A percentile compares a stretch with the other conserved stretches of the same genome.
Conservation (phyloP, 2,113 vertebrate genomes). For the Oncorhynchus clarkii region DNA sequence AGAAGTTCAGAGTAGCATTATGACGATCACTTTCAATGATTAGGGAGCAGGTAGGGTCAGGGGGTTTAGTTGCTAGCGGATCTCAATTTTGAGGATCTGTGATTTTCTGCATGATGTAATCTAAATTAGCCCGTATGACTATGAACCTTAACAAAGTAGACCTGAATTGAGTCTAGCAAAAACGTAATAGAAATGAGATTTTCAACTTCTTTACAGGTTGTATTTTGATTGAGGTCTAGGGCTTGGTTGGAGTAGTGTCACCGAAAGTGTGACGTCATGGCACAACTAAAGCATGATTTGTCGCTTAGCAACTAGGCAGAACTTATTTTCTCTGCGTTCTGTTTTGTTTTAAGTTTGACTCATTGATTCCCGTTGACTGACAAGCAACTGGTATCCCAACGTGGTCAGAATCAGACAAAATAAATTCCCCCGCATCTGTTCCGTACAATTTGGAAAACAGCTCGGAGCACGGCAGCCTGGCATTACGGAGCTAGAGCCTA, state of each 20-base stretch:
- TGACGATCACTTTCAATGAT: constrained; percentile 64
- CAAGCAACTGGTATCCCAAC: constrained; percentile 57
- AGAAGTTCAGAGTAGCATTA: constrained; percentile 53
- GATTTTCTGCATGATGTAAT: neutral
- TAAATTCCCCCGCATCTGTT: constrained; percentile 59
- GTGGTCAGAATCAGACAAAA: constrained; percentile 54
- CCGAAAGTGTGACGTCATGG: neutral
- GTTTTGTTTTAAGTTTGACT: constrained; percentile 23
- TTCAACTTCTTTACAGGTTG: neutral
- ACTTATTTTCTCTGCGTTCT: constrained; percentile 13
- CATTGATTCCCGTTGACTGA: constrained; percentile 59
- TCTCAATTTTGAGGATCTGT: neutral
- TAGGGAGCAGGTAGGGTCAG: constrained; percentile 47
- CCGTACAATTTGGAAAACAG: constrained; percentile 69
- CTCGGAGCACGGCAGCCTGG: constrained; percentile 69
- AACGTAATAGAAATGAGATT: neutral
- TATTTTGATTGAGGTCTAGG: neutral
- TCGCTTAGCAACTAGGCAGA: constrained; percentile 41
- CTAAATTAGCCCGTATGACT: neutral
- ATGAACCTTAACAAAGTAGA: neutral
- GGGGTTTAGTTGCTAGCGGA: constrained; percentile 3
- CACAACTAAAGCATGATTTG: constrained; percentile 35
- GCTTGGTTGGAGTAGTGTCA: neutral
- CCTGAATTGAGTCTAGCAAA: neutral
- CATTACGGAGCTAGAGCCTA: constrained; percentile 71